Evolutionary conservation across 2,888 invertebrate genomes (phyloP).

Genomic region (Apantesis nais): DNA sequence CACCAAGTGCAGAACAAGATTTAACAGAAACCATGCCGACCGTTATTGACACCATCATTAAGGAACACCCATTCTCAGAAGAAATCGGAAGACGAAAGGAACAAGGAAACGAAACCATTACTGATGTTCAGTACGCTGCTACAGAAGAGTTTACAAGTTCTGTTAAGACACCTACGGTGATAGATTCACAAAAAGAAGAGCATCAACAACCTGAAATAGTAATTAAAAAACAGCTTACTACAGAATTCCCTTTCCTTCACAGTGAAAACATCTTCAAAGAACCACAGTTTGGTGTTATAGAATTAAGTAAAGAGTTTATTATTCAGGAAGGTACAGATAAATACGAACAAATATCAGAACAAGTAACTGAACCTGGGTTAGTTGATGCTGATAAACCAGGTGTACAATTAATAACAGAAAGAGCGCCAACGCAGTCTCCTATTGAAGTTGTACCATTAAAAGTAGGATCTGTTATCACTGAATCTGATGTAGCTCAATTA

Average conservation of each 20-base stretch:
- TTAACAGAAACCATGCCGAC: neutral
- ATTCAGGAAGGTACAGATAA: conserved; percentile 42
- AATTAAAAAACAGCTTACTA: conserved; percentile 30
- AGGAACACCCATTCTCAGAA: conserved; percentile 24
- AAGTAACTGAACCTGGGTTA: conserved; percentile 13
- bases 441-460: conserved; percentile 59
- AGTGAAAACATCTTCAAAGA: conserved; percentile 40
- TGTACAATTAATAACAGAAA: conserved; percentile 49
- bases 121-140: neutral
- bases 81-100: no score
- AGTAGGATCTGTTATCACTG: conserved; percentile 59
- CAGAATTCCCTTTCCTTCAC: conserved; percentile 31
- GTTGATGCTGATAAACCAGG: conserved; percentile 32
- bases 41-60: conserved; percentile 30
- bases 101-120: neutral
- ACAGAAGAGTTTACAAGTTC: neutral
- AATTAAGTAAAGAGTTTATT: conserved; percentile 48
- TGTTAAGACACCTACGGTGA: neutral
- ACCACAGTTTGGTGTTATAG: conserved; percentile 36
- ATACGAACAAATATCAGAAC: conserved; percentile 21
- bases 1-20: conserved; percentile 13
- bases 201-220: conserved; percentile 6
- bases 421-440: conserved; percentile 52
- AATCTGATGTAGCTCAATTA: conserved; percentile 51
- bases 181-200: conserved; percentile 5